Percentiles rank a stretch among this genome's conserved stretches.
phyloP scores from a whole-genome alignment of 2,888 invertebrate species.

The Oconnorella tubifera region DNA sequence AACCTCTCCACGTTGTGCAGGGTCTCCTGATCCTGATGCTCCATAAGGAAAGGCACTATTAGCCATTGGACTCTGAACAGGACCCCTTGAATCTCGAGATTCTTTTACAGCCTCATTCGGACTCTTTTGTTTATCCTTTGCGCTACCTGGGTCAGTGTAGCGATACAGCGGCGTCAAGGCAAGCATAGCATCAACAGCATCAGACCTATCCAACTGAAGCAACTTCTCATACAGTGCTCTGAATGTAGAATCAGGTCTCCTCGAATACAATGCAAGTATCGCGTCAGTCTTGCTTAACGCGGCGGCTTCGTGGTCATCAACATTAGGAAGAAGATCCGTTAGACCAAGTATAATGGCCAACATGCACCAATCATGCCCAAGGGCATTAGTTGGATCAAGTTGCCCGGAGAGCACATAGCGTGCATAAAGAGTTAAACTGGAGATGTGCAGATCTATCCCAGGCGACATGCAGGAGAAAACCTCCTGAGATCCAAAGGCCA shows the following conservation, averaged over 20 bases:
- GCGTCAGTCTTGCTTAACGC: conserved; percentile 55
- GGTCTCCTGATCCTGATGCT: too few relatives aligned
- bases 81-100: too few relatives aligned
- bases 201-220: conserved; percentile 63
- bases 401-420: conserved; percentile 59
- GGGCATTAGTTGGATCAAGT: conserved; percentile 60
- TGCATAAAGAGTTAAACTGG: conserved; percentile 63
- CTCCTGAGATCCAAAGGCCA: conserved; percentile 59
- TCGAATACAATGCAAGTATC: conserved; percentile 60
- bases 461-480: conserved; percentile 57
- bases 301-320: conserved; percentile 50
- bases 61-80: too few relatives aligned
- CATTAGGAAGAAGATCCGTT: conserved; percentile 60
- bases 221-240: conserved; percentile 63
- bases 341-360: conserved; percentile 61
- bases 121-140: too few relatives aligned
- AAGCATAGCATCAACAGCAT: conserved; percentile 63
- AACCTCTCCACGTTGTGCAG: too few relatives aligned
- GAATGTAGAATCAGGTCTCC: conserved; percentile 55
- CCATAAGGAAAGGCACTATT: too few relatives aligned
- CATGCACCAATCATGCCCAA: conserved; percentile 63
- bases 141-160: conserved; percentile 1
- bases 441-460: conserved; percentile 64
- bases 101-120: too few relatives aligned
- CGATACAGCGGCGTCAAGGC: conserved; percentile 40